These are phyloP conservation scores for Drosophila truncata DNA, from an alignment of 1,140 invertebrate genomes.

Conservation along the genomic window DNA sequence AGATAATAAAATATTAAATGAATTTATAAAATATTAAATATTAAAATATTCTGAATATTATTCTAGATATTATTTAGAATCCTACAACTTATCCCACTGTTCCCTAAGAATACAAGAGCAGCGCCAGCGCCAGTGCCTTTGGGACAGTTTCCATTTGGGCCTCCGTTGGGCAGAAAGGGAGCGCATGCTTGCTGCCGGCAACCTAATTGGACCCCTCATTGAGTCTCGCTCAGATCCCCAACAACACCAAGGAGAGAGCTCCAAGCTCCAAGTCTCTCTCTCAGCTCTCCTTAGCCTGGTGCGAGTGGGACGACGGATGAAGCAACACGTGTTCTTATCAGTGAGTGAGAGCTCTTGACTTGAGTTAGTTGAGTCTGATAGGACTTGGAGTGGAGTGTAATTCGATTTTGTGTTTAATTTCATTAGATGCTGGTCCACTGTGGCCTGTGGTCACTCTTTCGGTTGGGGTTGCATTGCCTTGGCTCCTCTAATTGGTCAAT, in stretches of 20 bases:
- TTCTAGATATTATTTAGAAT: background rate
- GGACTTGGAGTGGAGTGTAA: constrained; percentile 22
- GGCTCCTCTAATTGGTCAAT: constrained; percentile 71
- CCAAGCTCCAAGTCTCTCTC: constrained; percentile 4
- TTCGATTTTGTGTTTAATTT: constrained; percentile 64
- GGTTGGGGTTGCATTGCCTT: constrained; percentile 59
- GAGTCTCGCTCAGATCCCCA: constrained; percentile 17
- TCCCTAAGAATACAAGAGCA: constrained; percentile 51
- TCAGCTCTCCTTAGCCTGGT: constrained; percentile 9
- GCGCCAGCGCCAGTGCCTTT: constrained; percentile 66
- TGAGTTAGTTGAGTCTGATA: constrained; percentile 40
- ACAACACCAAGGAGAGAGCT: background rate
- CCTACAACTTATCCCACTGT: background rate
- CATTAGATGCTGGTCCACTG: constrained; percentile 68
- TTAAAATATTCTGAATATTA: too few relatives aligned
- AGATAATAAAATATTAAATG: too few relatives aligned
- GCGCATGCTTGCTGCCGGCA: constrained; percentile 76
- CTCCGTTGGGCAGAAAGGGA: constrained; percentile 66
- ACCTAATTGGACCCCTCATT: constrained; percentile 53
- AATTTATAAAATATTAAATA: too few relatives aligned
- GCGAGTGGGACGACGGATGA: constrained; percentile 52
- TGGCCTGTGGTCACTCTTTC: constrained; percentile 29
- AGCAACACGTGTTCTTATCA: constrained; percentile 84
- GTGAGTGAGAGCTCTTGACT: constrained; percentile 28
- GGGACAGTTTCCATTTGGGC: constrained; percentile 39